These are phyloP conservation scores for Anarhynchus alexandrinus DNA, from an alignment of 2,113 vertebrate species.

Conservation along the genomic window DNA sequence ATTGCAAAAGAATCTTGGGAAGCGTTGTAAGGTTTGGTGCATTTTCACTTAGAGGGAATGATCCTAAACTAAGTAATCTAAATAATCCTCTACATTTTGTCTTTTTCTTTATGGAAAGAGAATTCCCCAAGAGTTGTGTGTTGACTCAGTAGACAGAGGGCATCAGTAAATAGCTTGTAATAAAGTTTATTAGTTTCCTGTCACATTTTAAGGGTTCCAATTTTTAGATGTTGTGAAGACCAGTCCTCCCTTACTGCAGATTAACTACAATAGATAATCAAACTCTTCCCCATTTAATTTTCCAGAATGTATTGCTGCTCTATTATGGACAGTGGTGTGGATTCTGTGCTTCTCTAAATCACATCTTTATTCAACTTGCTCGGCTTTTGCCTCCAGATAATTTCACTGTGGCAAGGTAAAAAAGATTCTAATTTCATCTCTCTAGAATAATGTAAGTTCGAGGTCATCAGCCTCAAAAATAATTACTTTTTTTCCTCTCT, in stretches of 20 bases:
- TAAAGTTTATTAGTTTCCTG: not conserved
- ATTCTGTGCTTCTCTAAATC: conserved; percentile 93
- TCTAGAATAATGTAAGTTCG: not conserved
- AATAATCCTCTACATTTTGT: not conserved
- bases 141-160: not conserved
- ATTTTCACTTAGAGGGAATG: not conserved
- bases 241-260: not conserved
- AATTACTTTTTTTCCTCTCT: not conserved
- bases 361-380: conserved; percentile 90
- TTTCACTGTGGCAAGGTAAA: conserved; percentile 88
- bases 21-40: not conserved
- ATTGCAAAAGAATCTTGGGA: not conserved
- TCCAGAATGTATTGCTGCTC: conserved; percentile 89
- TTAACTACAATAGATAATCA: not conserved
- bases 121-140: not conserved
- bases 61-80: not conserved
- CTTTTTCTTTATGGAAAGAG: not conserved
- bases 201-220: not conserved
- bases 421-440: not conserved
- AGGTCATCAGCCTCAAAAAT: not conserved
- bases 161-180: not conserved
- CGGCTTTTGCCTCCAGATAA: conserved; percentile 81
- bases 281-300: not conserved
- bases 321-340: conserved; percentile 96
- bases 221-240: not conserved